Conservation (phyloP, 2,888 invertebrate genomes). For the Tachystola acroxantha region DNA sequence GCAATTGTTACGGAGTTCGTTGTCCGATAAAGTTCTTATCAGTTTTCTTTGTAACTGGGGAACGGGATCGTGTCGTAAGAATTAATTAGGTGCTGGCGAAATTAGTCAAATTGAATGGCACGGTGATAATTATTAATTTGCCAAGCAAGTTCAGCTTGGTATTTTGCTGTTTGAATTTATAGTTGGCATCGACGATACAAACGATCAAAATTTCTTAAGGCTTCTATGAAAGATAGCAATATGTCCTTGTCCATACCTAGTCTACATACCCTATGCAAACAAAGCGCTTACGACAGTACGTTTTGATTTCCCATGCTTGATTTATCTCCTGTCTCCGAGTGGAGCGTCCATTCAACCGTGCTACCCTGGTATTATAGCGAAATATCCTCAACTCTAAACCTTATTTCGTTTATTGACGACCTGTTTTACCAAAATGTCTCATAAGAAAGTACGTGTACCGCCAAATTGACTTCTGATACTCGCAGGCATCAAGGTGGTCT, state of each 20-base stretch:
- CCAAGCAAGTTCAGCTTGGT: slow-evolving; percentile 2
- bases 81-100: slow-evolving; percentile 47
- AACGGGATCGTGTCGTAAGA: slow-evolving; percentile 44
- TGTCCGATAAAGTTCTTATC: slow-evolving; percentile 67
- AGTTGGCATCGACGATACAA: slow-evolving; percentile 13
- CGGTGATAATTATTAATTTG: not conserved
- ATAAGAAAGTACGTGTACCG: not conserved
- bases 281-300: slow-evolving; percentile 28
- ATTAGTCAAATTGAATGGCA: slow-evolving; percentile 15
- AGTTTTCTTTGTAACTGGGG: slow-evolving; percentile 52
- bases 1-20: slow-evolving; percentile 39
- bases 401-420: slow-evolving; percentile 10
- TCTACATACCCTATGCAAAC: slow-evolving; percentile 28
- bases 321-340: slow-evolving; percentile 36
- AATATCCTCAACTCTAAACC: slow-evolving; percentile 13
- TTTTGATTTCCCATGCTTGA: slow-evolving; percentile 47
- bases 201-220: slow-evolving; percentile 37
- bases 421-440: slow-evolving; percentile 4
- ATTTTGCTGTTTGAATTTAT: slow-evolving; percentile 17
- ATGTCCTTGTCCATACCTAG: too few relatives aligned
- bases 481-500: slow-evolving; percentile 17
- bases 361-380: slow-evolving; percentile 18
- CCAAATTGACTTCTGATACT: slow-evolving; percentile 11
- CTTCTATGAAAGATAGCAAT: too few relatives aligned
- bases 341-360: slow-evolving; percentile 39